Conservation (phyloP, 2,797 vertebrate species). For the Hippoglossus hippoglossus region DNA sequence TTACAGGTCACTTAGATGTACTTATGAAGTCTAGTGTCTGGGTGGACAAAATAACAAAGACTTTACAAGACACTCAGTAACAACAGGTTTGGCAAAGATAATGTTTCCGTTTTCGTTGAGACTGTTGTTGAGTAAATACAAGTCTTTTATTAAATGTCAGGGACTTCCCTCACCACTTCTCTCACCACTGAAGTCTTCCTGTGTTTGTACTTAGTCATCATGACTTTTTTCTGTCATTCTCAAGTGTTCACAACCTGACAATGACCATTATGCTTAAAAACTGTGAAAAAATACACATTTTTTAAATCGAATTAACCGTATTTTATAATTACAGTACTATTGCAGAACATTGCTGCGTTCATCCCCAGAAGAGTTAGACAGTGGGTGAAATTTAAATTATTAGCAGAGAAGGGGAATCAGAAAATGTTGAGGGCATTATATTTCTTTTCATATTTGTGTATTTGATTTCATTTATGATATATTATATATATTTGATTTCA, state of each 20-base stretch:
- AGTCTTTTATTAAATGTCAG: not conserved
- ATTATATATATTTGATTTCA: not conserved
- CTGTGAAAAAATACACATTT: not conserved
- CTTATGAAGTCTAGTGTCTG: not conserved
- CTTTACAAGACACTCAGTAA: not conserved
- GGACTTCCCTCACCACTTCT: not conserved
- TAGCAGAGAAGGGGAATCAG: too few species aligned
- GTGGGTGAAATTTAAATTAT: too few species aligned
- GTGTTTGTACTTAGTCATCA: not conserved
- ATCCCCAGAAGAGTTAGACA: too few species aligned
- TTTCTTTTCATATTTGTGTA: not conserved
- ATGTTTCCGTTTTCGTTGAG: not conserved
- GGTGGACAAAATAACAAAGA: slow-evolving; percentile 1
- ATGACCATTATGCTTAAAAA: too few species aligned
- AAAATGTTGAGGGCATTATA: not conserved
- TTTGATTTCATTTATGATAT: not conserved
- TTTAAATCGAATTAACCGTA: too few species aligned
- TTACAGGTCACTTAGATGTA: not conserved
- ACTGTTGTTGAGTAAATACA: not conserved
- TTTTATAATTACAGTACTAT: too few species aligned
- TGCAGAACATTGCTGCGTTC: too few species aligned
- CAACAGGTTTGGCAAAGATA: slow-evolving; percentile 22
- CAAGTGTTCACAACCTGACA: not conserved
- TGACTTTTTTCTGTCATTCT: not conserved
- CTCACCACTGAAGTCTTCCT: not conserved